Evolutionary conservation across 1,140 invertebrate genomes (phyloP).

Genomic region (Spodoptera frugiperda): DNA sequence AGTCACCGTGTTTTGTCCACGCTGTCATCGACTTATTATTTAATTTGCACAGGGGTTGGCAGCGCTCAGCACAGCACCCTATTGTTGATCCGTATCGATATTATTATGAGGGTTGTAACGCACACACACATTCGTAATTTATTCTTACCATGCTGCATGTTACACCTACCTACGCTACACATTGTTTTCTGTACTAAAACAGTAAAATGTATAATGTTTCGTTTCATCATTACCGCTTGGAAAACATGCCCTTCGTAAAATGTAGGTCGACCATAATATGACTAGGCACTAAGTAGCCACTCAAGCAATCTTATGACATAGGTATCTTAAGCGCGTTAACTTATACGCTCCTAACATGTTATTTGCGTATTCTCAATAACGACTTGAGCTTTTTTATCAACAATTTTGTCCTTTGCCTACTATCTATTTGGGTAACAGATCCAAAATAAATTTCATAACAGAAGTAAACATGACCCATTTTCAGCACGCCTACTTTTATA

Average conservation of each 20-base stretch:
- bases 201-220: constrained; percentile 5
- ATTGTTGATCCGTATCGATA: constrained; percentile 58
- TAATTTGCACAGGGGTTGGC: constrained; percentile 50
- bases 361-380: not conserved
- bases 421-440: not conserved
- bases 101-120: constrained; percentile 56
- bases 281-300: constrained; percentile 10
- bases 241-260: constrained; percentile 33
- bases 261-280: constrained; percentile 32
- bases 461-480: constrained; percentile 43
- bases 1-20: constrained; percentile 42
- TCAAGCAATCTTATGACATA: constrained; percentile 4
- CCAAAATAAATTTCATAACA: constrained; percentile 11
- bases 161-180: not conserved
- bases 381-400: not conserved
- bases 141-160: constrained; percentile 14
- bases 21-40: constrained; percentile 48
- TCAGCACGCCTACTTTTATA: constrained; percentile 19
- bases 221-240: constrained; percentile 12
- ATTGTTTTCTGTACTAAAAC: constrained; percentile 21
- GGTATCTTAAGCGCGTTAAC: constrained; percentile 5
- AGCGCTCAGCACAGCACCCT: constrained; percentile 50
- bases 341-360: not conserved
- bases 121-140: constrained; percentile 1
- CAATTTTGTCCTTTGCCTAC: constrained; percentile 1